These are phyloP conservation scores for Ophiothrix spiculata DNA, from an alignment of 35 echinoderm and acorn worm species.

Conservation along the genomic window DNA sequence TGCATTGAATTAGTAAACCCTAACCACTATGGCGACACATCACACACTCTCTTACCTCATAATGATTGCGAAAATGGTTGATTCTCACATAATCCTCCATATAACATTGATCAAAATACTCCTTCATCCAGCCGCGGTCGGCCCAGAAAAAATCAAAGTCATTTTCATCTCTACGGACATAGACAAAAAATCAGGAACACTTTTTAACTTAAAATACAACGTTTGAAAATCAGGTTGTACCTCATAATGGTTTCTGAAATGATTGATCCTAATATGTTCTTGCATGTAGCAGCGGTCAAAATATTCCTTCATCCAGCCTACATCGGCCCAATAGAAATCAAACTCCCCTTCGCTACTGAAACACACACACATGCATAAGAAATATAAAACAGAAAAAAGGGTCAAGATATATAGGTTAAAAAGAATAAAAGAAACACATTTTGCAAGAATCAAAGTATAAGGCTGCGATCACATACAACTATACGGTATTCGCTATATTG, in stretches of 20 bases:
- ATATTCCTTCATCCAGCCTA: constrained; percentile 98
- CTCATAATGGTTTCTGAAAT: constrained; percentile 99
- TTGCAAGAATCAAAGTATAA: too few species aligned
- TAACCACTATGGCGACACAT: too few species aligned
- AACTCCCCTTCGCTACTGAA: constrained; percentile 67
- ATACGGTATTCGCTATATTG: too few species aligned
- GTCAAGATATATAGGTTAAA: too few species aligned
- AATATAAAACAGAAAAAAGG: not conserved
- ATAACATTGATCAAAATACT: constrained; percentile 96
- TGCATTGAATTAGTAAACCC: too few species aligned
- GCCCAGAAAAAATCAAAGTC: constrained; percentile 99
- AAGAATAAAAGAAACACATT: too few species aligned
- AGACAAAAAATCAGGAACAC: not conserved
- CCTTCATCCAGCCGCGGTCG: constrained; percentile 90
- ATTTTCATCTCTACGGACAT: constrained; percentile 63
- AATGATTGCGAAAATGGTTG: constrained; percentile 95
- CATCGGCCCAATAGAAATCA: constrained; percentile 97
- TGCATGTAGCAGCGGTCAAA: constrained; percentile 96
- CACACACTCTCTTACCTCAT: constrained; percentile 93
- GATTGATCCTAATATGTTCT: constrained; percentile 94
- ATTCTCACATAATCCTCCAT: constrained; percentile 95
- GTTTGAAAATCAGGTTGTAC: constrained; percentile 38
- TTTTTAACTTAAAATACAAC: not conserved
- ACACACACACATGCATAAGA: not conserved
- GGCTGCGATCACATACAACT: too few species aligned